phyloP scores from a whole-genome alignment of 2,888 invertebrate genomes.

The Oligia fasciuncula region DNA sequence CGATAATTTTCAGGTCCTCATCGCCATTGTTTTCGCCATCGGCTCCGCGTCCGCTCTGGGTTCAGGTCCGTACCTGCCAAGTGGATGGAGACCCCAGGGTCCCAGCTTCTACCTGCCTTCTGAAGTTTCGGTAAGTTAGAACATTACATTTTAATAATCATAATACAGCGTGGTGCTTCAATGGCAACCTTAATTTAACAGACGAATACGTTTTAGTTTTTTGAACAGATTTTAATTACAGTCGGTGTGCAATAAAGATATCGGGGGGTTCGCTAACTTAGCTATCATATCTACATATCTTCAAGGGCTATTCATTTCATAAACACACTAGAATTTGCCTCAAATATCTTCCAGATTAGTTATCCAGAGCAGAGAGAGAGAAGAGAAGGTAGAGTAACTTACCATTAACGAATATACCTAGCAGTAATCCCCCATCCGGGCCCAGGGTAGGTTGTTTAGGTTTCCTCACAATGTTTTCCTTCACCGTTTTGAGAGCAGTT shows the following conservation, averaged over 20 bases:
- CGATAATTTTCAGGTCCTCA: slow-evolving; percentile 72
- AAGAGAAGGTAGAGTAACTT: not conserved
- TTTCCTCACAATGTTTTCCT: not conserved
- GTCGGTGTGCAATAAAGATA: not conserved
- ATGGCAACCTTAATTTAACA: no score
- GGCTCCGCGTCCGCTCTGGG: slow-evolving; percentile 78
- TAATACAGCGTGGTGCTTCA: no score
- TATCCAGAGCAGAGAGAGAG: no score
- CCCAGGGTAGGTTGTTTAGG: not conserved
- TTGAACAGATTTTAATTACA: no score
- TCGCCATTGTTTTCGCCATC: slow-evolving; percentile 73
- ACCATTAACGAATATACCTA: not conserved
- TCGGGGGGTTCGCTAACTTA: not conserved
- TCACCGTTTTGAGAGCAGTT: not conserved
- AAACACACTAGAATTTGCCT: not conserved
- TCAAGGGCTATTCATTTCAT: not conserved
- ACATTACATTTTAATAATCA: not conserved
- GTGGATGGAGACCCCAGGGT: slow-evolving; percentile 85
- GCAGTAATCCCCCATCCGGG: no score
- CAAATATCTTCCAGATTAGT: not conserved
- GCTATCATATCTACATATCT: not conserved
- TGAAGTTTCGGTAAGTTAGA: slow-evolving; percentile 75
- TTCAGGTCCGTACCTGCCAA: slow-evolving; percentile 85
- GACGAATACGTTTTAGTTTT: no score
- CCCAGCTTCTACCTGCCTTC: slow-evolving; percentile 83